Conservation (phyloP, 2,797 vertebrate genomes). For the Nasua narica region DNA sequence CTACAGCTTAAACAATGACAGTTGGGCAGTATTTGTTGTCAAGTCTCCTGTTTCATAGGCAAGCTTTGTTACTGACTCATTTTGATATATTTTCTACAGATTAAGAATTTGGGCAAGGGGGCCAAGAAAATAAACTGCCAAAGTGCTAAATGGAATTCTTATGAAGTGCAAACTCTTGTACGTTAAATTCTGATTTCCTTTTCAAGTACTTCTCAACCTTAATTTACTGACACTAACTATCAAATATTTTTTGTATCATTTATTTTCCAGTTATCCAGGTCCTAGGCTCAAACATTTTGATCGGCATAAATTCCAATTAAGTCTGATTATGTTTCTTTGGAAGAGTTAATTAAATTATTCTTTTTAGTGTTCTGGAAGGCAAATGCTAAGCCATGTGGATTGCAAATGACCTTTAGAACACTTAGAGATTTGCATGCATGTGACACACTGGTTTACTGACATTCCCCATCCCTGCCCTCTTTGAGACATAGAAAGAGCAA, state of each 20-base stretch:
- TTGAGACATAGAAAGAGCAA: not conserved
- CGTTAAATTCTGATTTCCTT: not conserved
- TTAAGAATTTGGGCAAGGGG: slow-evolving; percentile 63
- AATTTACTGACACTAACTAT: not conserved
- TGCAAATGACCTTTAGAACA: slow-evolving; percentile 31
- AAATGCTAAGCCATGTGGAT: not conserved
- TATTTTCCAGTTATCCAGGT: not conserved
- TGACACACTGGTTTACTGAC: not conserved
- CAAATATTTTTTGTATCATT: not conserved
- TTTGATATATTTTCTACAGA: slow-evolving; percentile 56
- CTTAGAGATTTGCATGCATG: not conserved
- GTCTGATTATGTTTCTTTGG: slow-evolving; percentile 9
- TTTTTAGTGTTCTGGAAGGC: not conserved
- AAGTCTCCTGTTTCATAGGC: slow-evolving; percentile 57
- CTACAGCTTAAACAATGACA: slow-evolving; percentile 78
- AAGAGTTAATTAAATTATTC: slow-evolving; percentile 6
- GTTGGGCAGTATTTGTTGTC: slow-evolving; percentile 68
- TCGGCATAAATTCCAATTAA: slow-evolving; percentile 7
- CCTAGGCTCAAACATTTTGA: slow-evolving; percentile 19
- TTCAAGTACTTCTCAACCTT: not conserved
- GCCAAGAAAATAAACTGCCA: slow-evolving; percentile 8
- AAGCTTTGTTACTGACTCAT: slow-evolving; percentile 75
- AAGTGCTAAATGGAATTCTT: not conserved
- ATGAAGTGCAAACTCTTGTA: not conserved
- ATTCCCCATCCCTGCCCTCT: not conserved